Evolutionary conservation across 2,113 vertebrate genomes (phyloP).

Genomic region (Indri indri): DNA sequence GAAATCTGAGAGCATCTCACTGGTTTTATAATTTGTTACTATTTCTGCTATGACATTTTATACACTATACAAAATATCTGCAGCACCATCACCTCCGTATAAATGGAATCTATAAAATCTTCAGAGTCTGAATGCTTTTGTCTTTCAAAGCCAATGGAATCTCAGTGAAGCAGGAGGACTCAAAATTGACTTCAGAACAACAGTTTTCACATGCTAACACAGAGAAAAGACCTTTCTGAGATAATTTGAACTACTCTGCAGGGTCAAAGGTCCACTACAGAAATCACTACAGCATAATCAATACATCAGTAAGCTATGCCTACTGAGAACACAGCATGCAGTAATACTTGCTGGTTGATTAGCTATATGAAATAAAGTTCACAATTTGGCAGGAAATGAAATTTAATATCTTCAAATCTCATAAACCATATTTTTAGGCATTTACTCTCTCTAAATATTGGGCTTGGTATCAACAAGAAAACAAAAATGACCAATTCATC

Average conservation of each 20-base stretch:
- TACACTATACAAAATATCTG: conserved; percentile 22
- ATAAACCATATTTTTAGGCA: neutral
- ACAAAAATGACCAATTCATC: conserved; percentile 15
- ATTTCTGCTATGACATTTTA: conserved; percentile 48
- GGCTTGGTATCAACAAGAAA: neutral
- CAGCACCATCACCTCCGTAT: neutral
- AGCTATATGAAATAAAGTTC: neutral
- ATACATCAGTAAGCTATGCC: neutral
- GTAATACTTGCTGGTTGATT: neutral
- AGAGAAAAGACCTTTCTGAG: conserved; percentile 26
- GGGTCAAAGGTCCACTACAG: neutral
- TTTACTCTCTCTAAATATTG: neutral
- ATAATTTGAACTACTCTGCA: neutral
- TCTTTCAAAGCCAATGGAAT: conserved; percentile 8
- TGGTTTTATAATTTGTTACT: conserved; percentile 44
- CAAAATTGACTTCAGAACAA: conserved; percentile 29
- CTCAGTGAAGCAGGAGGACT: neutral
- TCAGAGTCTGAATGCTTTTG: conserved; percentile 2
- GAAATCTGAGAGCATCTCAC: conserved; percentile 27
- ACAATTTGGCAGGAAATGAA: conserved; percentile 26
- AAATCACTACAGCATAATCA: neutral
- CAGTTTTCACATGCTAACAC: neutral
- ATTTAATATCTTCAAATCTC: neutral
- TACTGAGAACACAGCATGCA: neutral
- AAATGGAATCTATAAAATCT: conserved; percentile 51